Percentiles rank a stretch among this genome's conserved stretches.
Evolutionary conservation across 2,797 vertebrate genomes (phyloP).

Genomic region (Tachyglossus aculeatus): DNA sequence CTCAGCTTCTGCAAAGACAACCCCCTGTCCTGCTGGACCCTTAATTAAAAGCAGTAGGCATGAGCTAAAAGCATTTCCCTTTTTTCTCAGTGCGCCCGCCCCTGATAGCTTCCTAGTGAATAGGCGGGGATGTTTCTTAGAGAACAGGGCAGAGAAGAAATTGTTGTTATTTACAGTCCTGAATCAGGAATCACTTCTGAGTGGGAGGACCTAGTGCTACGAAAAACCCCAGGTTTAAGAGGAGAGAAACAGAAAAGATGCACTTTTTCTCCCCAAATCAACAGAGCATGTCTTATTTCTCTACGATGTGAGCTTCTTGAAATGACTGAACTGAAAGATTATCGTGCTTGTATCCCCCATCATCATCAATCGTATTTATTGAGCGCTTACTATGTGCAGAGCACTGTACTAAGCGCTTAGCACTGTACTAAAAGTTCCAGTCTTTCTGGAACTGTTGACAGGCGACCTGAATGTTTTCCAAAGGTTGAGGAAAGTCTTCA

Average conservation of each 20-base stretch:
- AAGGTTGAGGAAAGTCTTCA: neutral
- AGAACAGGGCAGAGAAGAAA: neutral
- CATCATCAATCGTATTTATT: too few relatives aligned
- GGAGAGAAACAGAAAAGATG: neutral
- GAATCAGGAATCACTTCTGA: neutral
- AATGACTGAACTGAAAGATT: neutral
- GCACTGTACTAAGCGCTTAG: too few relatives aligned
- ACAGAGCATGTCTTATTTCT: neutral
- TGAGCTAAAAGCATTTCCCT: slow-evolving; percentile 33
- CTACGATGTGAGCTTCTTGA: neutral
- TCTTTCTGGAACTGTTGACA: neutral
- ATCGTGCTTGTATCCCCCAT: neutral
- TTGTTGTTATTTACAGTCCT: neutral
- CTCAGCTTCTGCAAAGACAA: neutral
- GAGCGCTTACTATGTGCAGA: too few relatives aligned
- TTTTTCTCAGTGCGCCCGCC: slow-evolving; percentile 2
- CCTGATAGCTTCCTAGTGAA: neutral
- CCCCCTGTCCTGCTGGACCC: neutral
- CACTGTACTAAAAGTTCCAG: too few relatives aligned
- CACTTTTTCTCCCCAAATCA: slow-evolving; percentile 22
- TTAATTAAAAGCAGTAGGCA: slow-evolving; percentile 37
- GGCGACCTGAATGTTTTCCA: neutral
- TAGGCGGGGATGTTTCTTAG: neutral
- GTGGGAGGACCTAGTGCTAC: neutral
- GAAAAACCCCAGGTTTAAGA: slow-evolving; percentile 12